These are phyloP conservation scores for Anguilla anguilla DNA, from an alignment of 2,797 vertebrate species.

Conservation along the genomic window DNA sequence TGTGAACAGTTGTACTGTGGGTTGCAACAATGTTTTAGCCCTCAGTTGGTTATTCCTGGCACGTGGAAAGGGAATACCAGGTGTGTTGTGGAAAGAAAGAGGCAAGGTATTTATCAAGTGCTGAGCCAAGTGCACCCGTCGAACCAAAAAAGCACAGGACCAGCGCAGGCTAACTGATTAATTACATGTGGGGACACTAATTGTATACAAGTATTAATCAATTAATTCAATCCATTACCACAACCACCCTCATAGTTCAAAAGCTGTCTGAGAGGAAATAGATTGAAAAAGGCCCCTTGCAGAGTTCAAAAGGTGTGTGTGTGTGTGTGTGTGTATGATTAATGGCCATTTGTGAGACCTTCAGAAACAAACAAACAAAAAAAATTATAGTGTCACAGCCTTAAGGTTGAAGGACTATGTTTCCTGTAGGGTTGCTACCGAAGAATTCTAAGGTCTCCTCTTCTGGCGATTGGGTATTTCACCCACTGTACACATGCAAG, in stretches of 20 bases:
- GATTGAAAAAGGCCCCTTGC: background rate
- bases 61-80: background rate
- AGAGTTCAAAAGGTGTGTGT: background rate
- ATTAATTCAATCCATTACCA: slow-evolving; percentile 76
- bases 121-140: background rate
- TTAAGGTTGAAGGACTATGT: slow-evolving; percentile 19
- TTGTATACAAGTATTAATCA: slow-evolving; percentile 81
- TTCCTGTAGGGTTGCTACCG: slow-evolving; percentile 3
- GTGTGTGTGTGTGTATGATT: background rate
- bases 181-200: slow-evolving; percentile 79
- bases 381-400: background rate
- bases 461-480: slow-evolving; percentile 19
- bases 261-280: background rate
- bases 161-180: slow-evolving; percentile 70
- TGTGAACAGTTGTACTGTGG: background rate
- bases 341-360: background rate
- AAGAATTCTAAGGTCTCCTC: background rate
- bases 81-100: background rate
- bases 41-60: background rate
- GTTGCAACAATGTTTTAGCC: background rate
- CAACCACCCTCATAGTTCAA: slow-evolving; percentile 49
- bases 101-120: background rate
- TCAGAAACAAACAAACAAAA: background rate
- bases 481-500: slow-evolving; percentile 13
- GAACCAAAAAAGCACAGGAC: background rate